Evolutionary conservation across 2,113 vertebrate species (phyloP), one percentile per base, ranked within the genome.

Genomic region (Coturnix japonica): DNA sequence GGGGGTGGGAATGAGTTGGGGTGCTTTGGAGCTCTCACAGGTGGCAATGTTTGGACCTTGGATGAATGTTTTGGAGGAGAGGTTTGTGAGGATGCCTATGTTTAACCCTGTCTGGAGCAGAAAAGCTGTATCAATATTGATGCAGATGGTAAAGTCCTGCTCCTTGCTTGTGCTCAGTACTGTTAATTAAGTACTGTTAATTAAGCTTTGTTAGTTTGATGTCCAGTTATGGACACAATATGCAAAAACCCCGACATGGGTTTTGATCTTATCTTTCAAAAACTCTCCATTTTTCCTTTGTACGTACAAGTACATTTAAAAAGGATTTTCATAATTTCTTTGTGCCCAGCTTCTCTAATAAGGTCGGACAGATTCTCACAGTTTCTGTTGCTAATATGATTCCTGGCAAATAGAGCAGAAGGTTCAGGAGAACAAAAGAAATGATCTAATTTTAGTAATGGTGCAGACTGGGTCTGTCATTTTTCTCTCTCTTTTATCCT

Each of bases 371-470:
- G 91, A 94, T 96, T 96, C 94, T 97, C 94, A 96, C 94, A 97
- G 94, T 96, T 97, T 97, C 96, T 91, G 81, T 95, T 97, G 96
- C 95, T 97, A 97, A 96, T 97, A 96, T 85, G 83, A 94, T 97
- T 96, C 93, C 89, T 93, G 82, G 96, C 96, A 97, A 97, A 95
- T 97, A 97, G 96, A 97, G 96, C 96, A 97, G 96, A 97, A 97
- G 94, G 92, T 95, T 96, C 95, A 95, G 86, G 81, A 95, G 95
- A 97, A 97, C 93, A 96, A 97, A 97, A 97, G 95, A 93, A 96
- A 94, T 91, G 78, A 97, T 97, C 93, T 97, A 95, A 96, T 97
- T 96, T 97, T 97, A 97, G 95, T 97, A 95, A 95, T 96, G 91
- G 92, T 13, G 51, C 93, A 94, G 95, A 77, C 93, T 37, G 71